Conservation (phyloP, 2,113 vertebrate genomes). For the Bubo scandiacus region DNA sequence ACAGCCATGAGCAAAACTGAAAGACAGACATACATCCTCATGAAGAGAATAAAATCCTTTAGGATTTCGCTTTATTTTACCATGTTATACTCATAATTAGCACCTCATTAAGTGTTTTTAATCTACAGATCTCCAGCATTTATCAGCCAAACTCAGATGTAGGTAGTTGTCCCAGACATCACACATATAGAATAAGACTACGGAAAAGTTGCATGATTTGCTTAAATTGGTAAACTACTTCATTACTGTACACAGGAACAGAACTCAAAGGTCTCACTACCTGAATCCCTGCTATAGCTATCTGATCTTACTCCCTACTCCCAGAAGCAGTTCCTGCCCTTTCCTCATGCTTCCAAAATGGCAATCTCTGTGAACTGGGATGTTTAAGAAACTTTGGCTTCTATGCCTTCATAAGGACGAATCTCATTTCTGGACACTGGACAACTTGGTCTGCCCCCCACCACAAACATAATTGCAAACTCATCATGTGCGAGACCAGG, state of each 20-base stretch:
- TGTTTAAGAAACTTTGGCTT: neutral
- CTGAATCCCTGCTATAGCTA: neutral
- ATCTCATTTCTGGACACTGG: neutral
- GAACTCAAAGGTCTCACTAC: neutral
- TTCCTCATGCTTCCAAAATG: neutral
- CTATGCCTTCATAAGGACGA: neutral
- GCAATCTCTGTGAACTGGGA: neutral
- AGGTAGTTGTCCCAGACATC: neutral
- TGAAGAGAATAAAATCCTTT: neutral
- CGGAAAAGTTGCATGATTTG: neutral
- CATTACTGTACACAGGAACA: neutral
- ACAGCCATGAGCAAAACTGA: neutral
- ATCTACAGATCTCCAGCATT: neutral
- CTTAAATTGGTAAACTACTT: neutral
- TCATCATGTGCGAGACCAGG: neutral
- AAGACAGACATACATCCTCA: neutral
- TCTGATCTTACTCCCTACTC: neutral
- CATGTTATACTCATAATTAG: neutral
- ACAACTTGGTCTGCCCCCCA: neutral
- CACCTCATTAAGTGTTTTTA: neutral
- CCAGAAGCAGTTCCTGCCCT: neutral
- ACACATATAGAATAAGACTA: neutral
- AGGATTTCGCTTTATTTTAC: neutral
- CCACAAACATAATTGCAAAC: neutral
- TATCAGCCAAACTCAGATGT: neutral